phyloP scores from a whole-genome alignment of 2,113 vertebrate species.

The Ptyas mucosa region DNA sequence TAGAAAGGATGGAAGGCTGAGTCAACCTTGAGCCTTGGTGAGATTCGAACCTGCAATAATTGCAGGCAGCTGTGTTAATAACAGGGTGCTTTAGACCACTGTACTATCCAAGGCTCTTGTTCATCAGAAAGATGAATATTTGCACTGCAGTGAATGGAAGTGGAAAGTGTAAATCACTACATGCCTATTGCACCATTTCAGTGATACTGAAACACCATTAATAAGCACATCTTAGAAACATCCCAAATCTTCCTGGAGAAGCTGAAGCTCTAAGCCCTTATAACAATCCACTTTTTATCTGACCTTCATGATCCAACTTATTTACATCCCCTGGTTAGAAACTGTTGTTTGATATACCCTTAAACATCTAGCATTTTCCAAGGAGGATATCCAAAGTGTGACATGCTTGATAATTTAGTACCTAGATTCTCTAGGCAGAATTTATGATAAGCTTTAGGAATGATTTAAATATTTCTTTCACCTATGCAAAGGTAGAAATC shows the following conservation, averaged over 20 bases:
- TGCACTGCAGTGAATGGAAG: neutral
- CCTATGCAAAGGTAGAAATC: neutral
- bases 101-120: too few species aligned
- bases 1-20: too few species aligned
- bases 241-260: neutral
- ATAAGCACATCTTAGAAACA: neutral
- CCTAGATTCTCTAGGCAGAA: neutral
- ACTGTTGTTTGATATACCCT: neutral
- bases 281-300: neutral
- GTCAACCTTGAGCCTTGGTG: too few species aligned
- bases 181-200: neutral
- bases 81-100: too few species aligned
- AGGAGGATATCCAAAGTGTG: neutral
- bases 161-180: neutral
- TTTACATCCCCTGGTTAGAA: neutral
- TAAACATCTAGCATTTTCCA: neutral
- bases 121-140: neutral
- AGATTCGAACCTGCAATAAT: too few species aligned
- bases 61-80: too few species aligned
- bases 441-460: neutral
- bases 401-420: neutral
- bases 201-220: neutral
- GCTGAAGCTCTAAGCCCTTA: neutral
- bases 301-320: neutral
- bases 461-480: neutral